These are phyloP conservation scores for Pogonomyrmex californicus DNA, from an alignment of 1,140 invertebrate genomes.

Conservation along the genomic window DNA sequence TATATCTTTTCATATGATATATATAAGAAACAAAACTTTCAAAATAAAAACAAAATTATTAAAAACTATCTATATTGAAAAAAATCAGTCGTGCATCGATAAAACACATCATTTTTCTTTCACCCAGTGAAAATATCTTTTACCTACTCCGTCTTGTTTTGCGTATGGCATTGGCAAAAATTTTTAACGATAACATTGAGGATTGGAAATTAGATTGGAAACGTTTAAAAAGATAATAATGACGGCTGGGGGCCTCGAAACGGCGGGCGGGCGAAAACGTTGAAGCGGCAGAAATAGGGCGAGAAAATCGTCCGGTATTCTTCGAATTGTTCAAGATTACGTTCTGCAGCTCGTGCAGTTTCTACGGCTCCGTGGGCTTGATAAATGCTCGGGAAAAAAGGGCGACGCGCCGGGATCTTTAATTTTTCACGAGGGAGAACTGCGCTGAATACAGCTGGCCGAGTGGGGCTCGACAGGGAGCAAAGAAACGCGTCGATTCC, in stretches of 20 bases:
- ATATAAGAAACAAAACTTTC: background rate
- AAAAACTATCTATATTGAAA: background rate
- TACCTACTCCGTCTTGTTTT: background rate
- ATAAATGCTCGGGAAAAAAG: slow-evolving; percentile 81
- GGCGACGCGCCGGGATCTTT: slow-evolving; percentile 70
- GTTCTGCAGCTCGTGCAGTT: slow-evolving; percentile 81
- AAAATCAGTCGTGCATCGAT: background rate
- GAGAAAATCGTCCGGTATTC: slow-evolving; percentile 74
- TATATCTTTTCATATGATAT: background rate
- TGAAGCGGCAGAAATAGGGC: slow-evolving; percentile 67
- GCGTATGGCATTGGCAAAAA: slow-evolving; percentile 2
- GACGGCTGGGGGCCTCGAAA: slow-evolving; percentile 3
- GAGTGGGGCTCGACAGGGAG: slow-evolving; percentile 35
- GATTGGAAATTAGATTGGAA: slow-evolving; percentile 47
- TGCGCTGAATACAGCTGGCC: slow-evolving; percentile 66
- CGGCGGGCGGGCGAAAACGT: slow-evolving; percentile 53
- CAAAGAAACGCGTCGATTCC: slow-evolving; percentile 49
- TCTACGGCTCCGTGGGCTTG: slow-evolving; percentile 77
- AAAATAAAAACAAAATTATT: background rate
- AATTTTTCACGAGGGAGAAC: slow-evolving; percentile 79
- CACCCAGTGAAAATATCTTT: background rate
- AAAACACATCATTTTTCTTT: background rate
- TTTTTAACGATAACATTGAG: slow-evolving; percentile 25
- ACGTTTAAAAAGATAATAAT: slow-evolving; percentile 71
- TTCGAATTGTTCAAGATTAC: slow-evolving; percentile 83